Percentiles rank a stretch among this genome's conserved stretches.
phyloP scores from a whole-genome alignment of 2,797 vertebrate species.

The Lithobates pipiens region DNA sequence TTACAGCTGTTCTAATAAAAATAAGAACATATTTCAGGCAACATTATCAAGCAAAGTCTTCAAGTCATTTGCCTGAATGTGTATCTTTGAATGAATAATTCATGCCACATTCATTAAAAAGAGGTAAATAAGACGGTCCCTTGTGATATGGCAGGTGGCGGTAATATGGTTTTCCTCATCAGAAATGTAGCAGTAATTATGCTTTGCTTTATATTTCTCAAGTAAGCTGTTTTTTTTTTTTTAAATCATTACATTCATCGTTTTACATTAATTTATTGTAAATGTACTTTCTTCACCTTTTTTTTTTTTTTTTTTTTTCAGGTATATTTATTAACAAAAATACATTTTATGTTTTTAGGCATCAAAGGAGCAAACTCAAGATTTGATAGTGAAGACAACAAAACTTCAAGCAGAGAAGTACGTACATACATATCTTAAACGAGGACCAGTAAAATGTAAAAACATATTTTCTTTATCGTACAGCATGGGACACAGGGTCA shows the following conservation, averaged over 20 bases:
- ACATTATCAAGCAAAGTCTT: not conserved
- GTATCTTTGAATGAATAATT: conserved; percentile 44
- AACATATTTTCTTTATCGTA: no score
- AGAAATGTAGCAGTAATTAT: conserved; percentile 37
- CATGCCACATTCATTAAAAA: conserved; percentile 12
- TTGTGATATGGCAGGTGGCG: conserved; percentile 36
- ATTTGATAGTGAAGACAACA: conserved; percentile 96
- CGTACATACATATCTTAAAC: not conserved
- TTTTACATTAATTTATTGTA: not conserved
- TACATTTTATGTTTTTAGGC: conserved; percentile 76
- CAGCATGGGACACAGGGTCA: no score
- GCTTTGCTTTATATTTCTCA: conserved; percentile 16
- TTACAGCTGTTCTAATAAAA: not conserved
- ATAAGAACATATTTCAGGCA: not conserved
- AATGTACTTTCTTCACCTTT: not conserved
- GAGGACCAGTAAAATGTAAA: no score
- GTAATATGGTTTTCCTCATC: conserved; percentile 39
- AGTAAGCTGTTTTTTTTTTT: not conserved
- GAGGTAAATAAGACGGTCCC: conserved; percentile 29
- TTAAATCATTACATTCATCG: not conserved
- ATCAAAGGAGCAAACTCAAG: conserved; percentile 95
- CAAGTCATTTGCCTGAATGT: conserved; percentile 7
- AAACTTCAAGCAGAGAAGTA: conserved; percentile 97
- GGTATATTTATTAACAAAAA: not conserved
- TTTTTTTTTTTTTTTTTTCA: not conserved